Evolutionary conservation across 2,113 vertebrate genomes (phyloP).

Genomic region (Poeciliopsis prolifica): DNA sequence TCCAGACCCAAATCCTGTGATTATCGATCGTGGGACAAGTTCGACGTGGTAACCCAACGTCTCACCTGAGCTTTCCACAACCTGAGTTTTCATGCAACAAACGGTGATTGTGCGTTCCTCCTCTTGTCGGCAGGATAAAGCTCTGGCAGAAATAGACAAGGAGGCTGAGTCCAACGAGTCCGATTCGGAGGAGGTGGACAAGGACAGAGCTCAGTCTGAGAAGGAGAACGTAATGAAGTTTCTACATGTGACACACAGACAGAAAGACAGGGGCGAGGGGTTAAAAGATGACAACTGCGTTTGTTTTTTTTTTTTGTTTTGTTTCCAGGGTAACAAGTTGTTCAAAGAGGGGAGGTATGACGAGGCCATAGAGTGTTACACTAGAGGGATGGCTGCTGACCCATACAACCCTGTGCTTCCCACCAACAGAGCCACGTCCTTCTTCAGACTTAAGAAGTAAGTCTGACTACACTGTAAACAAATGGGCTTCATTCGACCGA

Average conservation of each 20-base stretch:
- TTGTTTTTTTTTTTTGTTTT: background rate
- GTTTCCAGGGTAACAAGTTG: conserved; percentile 86
- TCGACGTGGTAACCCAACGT: conserved; percentile 86
- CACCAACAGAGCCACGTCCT: conserved; percentile 91
- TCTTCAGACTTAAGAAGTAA: conserved; percentile 93
- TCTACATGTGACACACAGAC: background rate
- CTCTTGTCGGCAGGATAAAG: conserved; percentile 82
- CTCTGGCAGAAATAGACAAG: conserved; percentile 89
- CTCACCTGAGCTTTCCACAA: background rate
- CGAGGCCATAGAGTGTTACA: conserved; percentile 91
- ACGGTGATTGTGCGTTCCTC: background rate
- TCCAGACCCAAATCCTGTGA: conserved; percentile 89
- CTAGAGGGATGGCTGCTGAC: conserved; percentile 90
- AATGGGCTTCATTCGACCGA: background rate
- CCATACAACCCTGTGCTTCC: conserved; percentile 91
- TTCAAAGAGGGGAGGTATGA: conserved; percentile 93
- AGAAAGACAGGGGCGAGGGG: background rate
- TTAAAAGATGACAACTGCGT: background rate
- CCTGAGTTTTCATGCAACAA: background rate
- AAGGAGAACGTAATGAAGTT: conserved; percentile 86
- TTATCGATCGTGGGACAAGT: conserved; percentile 94
- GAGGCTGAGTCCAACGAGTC: conserved; percentile 90
- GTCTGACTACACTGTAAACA: too few relatives aligned
- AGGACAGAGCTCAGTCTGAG: conserved; percentile 84
- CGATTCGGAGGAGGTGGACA: conserved; percentile 87